These are phyloP conservation scores for Steatornis caripensis DNA, from an alignment of 2,113 vertebrate species.

Conservation along the genomic window DNA sequence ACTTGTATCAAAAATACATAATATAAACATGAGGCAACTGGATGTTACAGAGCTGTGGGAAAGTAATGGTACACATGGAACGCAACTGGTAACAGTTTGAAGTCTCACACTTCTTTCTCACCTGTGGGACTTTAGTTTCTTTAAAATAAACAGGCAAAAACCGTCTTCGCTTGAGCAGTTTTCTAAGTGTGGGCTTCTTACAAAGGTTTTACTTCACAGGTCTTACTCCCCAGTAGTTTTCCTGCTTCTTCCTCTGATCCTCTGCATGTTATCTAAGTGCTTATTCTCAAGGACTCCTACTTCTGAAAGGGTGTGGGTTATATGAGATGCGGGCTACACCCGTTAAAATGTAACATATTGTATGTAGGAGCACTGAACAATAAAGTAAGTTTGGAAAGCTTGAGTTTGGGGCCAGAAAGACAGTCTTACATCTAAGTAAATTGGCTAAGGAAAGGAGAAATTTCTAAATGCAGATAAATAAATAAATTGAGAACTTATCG, in stretches of 20 bases:
- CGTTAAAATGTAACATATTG: neutral
- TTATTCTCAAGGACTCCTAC: neutral
- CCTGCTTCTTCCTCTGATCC: neutral
- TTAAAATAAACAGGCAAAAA: neutral
- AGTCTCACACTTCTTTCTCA: neutral
- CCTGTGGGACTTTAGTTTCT: neutral
- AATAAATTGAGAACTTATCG: neutral
- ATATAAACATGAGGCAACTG: neutral
- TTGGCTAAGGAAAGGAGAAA: neutral
- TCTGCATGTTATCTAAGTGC: neutral
- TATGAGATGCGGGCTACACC: neutral
- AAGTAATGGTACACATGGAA: neutral
- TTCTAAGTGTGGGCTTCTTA: neutral
- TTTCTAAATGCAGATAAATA: neutral
- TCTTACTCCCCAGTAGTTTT: neutral
- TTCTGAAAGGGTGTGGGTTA: neutral
- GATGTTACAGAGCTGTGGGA: neutral
- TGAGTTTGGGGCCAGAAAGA: neutral
- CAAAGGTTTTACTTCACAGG: neutral
- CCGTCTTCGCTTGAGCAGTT: neutral
- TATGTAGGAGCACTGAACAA: neutral
- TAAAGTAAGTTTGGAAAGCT: neutral
- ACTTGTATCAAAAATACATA: neutral
- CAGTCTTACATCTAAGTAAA: neutral
- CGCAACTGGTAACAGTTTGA: neutral